phyloP scores from a whole-genome alignment of 64 coral and sea anemone genomes.

The Porites australiensis region DNA sequence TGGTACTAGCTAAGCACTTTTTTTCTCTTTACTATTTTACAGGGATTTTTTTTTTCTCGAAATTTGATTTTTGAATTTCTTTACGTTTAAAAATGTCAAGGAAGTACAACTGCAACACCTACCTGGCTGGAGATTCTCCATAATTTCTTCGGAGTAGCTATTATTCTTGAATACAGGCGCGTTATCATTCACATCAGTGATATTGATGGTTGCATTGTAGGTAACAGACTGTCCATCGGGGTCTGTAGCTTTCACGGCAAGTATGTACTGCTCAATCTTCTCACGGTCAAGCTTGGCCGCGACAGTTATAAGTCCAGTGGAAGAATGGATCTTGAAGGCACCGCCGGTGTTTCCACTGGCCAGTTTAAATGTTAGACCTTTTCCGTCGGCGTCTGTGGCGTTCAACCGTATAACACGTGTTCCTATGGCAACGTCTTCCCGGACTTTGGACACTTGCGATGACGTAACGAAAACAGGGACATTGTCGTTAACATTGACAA shows the following conservation, averaged over 20 bases:
- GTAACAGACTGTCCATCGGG: slow-evolving; percentile 56
- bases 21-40: no score
- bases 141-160: slow-evolving; percentile 45
- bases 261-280: slow-evolving; percentile 67
- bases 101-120: background rate
- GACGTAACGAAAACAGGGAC: slow-evolving; percentile 71
- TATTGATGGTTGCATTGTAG: slow-evolving; percentile 71
- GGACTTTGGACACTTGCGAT: slow-evolving; percentile 32
- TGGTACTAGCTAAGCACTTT: no score
- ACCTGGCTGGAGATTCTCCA: slow-evolving; percentile 74
- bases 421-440: slow-evolving; percentile 86
- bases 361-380: slow-evolving; percentile 64
- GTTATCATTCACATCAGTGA: slow-evolving; percentile 95
- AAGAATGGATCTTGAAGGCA: slow-evolving; percentile 78
- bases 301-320: slow-evolving; percentile 68
- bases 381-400: slow-evolving; percentile 92
- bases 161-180: slow-evolving; percentile 53
- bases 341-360: slow-evolving; percentile 60
- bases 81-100: no score
- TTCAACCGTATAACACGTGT: slow-evolving; percentile 87
- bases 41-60: no score
- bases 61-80: no score
- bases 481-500: slow-evolving; percentile 92
- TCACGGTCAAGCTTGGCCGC: slow-evolving; percentile 91
- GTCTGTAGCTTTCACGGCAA: slow-evolving; percentile 78